phyloP scores from a whole-genome alignment of 2,797 vertebrate genomes.

The Sciaenops ocellatus region DNA sequence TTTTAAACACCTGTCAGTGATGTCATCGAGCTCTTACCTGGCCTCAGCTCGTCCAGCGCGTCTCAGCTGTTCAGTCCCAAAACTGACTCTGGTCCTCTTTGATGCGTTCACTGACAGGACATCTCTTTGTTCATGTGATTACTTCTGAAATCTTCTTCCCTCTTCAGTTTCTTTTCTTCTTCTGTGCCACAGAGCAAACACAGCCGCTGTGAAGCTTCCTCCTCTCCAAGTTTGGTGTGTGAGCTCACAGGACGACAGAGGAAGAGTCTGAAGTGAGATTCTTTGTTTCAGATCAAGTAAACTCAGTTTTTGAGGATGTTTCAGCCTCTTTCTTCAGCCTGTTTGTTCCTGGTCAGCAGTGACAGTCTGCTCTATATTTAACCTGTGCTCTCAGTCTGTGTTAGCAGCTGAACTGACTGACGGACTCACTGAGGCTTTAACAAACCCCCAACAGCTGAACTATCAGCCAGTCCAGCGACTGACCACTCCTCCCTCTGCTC shows the following conservation, averaged over 20 bases:
- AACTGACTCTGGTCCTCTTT: constrained; percentile 45
- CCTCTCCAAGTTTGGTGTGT: constrained; percentile 79
- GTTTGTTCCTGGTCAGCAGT: constrained; percentile 83
- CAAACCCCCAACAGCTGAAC: constrained; percentile 82
- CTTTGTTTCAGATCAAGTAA: constrained; percentile 81
- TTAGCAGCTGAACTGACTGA: constrained; percentile 92
- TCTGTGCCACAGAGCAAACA: constrained; percentile 56
- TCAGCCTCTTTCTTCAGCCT: constrained; percentile 5
- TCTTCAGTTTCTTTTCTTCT: constrained; percentile 40
- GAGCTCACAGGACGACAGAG: constrained; percentile 63
- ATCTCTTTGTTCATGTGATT: constrained; percentile 39
- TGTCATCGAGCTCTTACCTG: constrained; percentile 82
- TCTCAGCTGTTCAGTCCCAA: constrained; percentile 45
- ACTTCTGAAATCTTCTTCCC: constrained; percentile 40
- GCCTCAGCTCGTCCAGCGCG: constrained; percentile 39
- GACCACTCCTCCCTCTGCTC: constrained; percentile 45
- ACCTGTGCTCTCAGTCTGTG: constrained; percentile 91
- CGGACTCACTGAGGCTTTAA: constrained; percentile 84
- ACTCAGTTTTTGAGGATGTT: constrained; percentile 70
- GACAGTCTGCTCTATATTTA: constrained; percentile 92
- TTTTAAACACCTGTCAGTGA: neutral
- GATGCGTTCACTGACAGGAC: constrained; percentile 62
- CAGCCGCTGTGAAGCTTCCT: constrained; percentile 74
- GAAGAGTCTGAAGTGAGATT: constrained; percentile 47
- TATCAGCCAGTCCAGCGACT: constrained; percentile 38